A percentile compares a stretch with the other conserved stretches of the same genome.
phyloP scores from a whole-genome alignment of 2,888 invertebrate genomes.

The Diaprepes abbreviatus region DNA sequence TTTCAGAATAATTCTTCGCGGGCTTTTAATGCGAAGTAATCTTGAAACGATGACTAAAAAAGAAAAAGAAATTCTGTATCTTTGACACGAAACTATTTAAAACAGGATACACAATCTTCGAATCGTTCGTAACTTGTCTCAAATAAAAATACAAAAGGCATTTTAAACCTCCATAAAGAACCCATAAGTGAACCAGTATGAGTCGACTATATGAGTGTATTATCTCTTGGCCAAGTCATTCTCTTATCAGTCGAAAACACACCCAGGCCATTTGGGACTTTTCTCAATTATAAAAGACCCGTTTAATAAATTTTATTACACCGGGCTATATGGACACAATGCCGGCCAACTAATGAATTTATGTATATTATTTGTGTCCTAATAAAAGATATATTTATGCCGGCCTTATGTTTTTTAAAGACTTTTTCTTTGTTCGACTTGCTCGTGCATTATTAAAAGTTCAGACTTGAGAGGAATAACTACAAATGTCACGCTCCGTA shows the following conservation, averaged over 20 bases:
- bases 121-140: slow-evolving; percentile 5
- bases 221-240: slow-evolving; percentile 43
- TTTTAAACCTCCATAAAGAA: slow-evolving; percentile 44
- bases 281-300: slow-evolving; percentile 46
- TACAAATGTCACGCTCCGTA: too few relatives aligned
- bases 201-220: slow-evolving; percentile 40
- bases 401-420: slow-evolving; percentile 1
- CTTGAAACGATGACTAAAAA: too few relatives aligned
- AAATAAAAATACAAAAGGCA: slow-evolving; percentile 41
- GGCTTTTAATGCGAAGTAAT: too few relatives aligned
- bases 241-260: slow-evolving; percentile 45
- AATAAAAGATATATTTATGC: slow-evolving; percentile 8
- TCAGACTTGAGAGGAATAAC: too few relatives aligned
- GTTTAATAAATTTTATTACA: slow-evolving; percentile 47
- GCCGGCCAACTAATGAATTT: slow-evolving; percentile 37
- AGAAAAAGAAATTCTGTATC: too few relatives aligned
- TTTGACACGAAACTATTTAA: slow-evolving; percentile 16
- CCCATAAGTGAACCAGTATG: slow-evolving; percentile 28
- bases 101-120: slow-evolving; percentile 18
- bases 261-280: slow-evolving; percentile 41
- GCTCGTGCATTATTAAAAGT: too few relatives aligned
- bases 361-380: slow-evolving; percentile 26
- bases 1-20: too few relatives aligned
- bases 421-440: slow-evolving; percentile 6
- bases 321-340: slow-evolving; percentile 22